Evolutionary conservation across 2,113 vertebrate genomes (phyloP).

Genomic region (Coptodon rendalli): DNA sequence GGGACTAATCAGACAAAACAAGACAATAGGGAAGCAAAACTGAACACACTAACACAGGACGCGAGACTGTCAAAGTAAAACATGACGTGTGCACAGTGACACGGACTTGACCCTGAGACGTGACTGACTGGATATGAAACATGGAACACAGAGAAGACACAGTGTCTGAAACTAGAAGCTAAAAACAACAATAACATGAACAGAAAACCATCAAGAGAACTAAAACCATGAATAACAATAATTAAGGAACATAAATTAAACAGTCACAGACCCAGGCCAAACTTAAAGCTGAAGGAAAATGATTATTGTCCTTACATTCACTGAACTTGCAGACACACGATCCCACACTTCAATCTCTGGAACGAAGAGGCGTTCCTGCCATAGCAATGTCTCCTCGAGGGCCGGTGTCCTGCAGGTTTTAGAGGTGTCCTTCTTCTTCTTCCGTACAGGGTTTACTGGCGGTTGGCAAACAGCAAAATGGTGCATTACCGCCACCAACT

Average conservation of each 20-base stretch:
- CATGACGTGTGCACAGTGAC: accelerated
- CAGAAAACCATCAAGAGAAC: accelerated
- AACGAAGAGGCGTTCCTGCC: accelerated
- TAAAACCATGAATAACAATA: neutral
- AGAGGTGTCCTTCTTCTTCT: neutral
- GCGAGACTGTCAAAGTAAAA: neutral
- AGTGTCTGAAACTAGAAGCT: neutral
- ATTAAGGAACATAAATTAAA: neutral
- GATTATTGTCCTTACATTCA: neutral
- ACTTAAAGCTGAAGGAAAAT: neutral
- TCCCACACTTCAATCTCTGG: neutral
- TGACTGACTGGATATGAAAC: neutral
- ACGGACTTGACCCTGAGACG: neutral
- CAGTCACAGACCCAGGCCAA: accelerated
- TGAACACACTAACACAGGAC: neutral
- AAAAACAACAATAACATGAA: neutral
- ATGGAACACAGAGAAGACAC: neutral
- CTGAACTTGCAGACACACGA: neutral
- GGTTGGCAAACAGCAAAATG: no score
- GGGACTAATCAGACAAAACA: neutral
- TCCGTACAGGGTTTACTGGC: no score
- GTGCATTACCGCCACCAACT: no score
- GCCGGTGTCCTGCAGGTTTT: accelerated
- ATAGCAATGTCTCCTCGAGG: accelerated
- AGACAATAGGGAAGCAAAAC: neutral